A percentile compares a stretch with the other conserved stretches of the same genome.
Evolutionary conservation across 2,888 invertebrate species (phyloP).

Genomic region (Strigamia maritima): DNA sequence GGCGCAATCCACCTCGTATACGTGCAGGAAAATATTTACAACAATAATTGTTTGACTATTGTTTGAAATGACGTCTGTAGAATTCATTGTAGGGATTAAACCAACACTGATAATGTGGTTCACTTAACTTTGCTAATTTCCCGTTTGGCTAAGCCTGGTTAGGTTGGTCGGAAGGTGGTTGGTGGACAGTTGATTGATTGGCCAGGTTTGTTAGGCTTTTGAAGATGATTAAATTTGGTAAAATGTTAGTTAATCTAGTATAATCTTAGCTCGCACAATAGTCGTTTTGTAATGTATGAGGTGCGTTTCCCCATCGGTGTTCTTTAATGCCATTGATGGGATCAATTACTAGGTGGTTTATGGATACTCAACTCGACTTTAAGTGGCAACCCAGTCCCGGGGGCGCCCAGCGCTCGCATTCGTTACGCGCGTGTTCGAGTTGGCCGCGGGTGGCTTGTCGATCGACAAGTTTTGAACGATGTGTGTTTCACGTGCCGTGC

Average conservation of each 20-base stretch:
- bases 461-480: slow-evolving; percentile 29
- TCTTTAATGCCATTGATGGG: slow-evolving; percentile 34
- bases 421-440: slow-evolving; percentile 29
- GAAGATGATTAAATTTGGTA: slow-evolving; percentile 16
- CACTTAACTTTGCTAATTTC: not conserved
- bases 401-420: slow-evolving; percentile 27
- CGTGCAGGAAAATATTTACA: no score
- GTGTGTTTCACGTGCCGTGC: not conserved
- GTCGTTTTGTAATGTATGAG: slow-evolving; percentile 34
- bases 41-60: no score
- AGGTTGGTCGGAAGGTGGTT: not conserved
- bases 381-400: slow-evolving; percentile 25
- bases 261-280: slow-evolving; percentile 25
- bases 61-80: no score
- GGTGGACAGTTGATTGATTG: not conserved
- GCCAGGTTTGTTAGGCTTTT: not conserved
- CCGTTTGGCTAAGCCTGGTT: not conserved
- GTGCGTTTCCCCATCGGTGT: slow-evolving; percentile 26
- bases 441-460: slow-evolving; percentile 34
- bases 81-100: no score
- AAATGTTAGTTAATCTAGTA: slow-evolving; percentile 10
- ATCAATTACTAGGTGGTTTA: slow-evolving; percentile 32
- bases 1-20: no score
- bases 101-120: no score
- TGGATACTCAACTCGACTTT: slow-evolving; percentile 34